Evolutionary conservation across 1,140 invertebrate genomes (phyloP).

Genomic region (Nilaparvata lugens): DNA sequence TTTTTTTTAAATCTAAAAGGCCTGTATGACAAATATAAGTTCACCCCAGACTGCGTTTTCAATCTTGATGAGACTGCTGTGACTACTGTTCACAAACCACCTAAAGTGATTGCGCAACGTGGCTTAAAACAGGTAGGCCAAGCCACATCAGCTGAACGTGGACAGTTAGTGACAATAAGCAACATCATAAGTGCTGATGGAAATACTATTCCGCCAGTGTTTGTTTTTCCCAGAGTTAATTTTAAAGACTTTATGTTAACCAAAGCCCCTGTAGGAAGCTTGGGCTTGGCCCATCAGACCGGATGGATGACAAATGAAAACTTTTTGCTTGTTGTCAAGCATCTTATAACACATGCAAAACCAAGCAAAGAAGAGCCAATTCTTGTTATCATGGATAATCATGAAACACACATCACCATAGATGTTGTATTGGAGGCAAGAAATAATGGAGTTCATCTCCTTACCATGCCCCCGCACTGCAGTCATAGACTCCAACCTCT

Average conservation of each 20-base stretch:
- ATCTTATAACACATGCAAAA: conserved; percentile 11
- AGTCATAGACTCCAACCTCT: no score
- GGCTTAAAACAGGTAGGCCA: conserved; percentile 37
- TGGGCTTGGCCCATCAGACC: conserved; percentile 17
- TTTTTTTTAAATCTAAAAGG: not conserved
- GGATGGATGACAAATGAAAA: conserved; percentile 22
- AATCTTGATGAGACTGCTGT: conserved; percentile 41
- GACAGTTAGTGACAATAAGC: conserved; percentile 35
- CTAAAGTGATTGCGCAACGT: conserved; percentile 30
- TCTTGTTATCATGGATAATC: conserved; percentile 13
- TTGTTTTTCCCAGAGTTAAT: conserved; percentile 35
- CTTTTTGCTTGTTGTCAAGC: conserved; percentile 6
- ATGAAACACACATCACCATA: no score
- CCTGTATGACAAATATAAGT: not conserved
- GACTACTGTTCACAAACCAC: conserved; percentile 33
- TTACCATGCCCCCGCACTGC: no score
- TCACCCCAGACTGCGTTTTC: conserved; percentile 33
- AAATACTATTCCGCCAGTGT: conserved; percentile 37
- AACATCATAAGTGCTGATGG: conserved; percentile 33
- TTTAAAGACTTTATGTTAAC: conserved; percentile 29
- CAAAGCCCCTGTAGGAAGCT: conserved; percentile 10
- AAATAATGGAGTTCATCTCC: no score
- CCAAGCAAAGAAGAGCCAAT: not conserved
- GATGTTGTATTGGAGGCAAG: no score
- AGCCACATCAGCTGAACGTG: conserved; percentile 36